phyloP scores from a whole-genome alignment of 2,888 invertebrate species.

The Mythimna vitellina region DNA sequence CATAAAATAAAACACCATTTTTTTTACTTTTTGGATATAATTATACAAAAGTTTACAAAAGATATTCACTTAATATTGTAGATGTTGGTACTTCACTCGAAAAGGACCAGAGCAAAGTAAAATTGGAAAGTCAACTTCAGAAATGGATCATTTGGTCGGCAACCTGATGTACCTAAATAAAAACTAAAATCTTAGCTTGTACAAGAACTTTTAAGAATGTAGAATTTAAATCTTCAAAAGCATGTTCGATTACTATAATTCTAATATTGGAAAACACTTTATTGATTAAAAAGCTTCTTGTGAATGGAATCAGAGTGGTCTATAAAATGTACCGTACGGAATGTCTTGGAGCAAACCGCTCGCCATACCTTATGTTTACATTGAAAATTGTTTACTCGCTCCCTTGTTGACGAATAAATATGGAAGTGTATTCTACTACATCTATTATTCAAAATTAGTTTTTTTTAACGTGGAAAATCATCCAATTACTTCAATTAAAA shows the following conservation, averaged over 20 bases:
- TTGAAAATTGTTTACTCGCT: neutral
- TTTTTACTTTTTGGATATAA: neutral
- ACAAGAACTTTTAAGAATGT: slow-evolving; percentile 11
- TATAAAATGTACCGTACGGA: slow-evolving; percentile 20
- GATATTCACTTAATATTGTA: neutral
- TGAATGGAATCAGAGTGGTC: slow-evolving; percentile 33
- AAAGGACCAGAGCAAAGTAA: neutral
- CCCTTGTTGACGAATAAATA: neutral
- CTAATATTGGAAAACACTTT: slow-evolving; percentile 44
- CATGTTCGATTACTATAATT: neutral
- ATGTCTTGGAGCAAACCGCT: neutral
- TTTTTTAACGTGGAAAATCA: no score
- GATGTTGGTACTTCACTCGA: neutral
- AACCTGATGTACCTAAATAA: neutral
- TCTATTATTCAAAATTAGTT: no score
- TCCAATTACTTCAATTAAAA: no score
- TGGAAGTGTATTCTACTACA: no score
- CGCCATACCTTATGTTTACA: neutral
- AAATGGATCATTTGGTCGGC: neutral
- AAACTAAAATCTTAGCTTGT: neutral
- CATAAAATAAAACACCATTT: neutral
- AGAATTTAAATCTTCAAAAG: slow-evolving; percentile 26
- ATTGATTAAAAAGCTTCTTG: slow-evolving; percentile 11
- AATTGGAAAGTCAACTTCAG: neutral
- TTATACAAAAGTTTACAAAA: neutral